Evolutionary conservation across 2,888 invertebrate genomes (phyloP).

Genomic region (Argyresthia goedartella): DNA sequence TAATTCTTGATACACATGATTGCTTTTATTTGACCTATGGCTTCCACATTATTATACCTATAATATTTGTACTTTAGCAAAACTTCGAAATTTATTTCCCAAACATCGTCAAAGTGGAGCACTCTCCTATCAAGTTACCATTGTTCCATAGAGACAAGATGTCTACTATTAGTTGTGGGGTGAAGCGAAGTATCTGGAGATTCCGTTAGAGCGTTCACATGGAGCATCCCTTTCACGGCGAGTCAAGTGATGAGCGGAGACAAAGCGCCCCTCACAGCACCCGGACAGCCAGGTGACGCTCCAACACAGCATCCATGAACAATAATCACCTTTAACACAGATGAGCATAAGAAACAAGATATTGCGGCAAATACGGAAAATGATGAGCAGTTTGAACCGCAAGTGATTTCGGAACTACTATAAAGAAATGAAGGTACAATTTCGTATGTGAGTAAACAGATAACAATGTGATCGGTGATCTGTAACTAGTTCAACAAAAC

Average conservation of each 20-base stretch:
- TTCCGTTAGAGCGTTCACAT: slow-evolving; percentile 55
- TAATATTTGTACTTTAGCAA: neutral
- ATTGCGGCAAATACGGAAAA: neutral
- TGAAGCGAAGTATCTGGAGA: slow-evolving; percentile 16
- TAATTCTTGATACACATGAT: no score
- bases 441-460: slow-evolving; percentile 28
- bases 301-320: slow-evolving; percentile 10
- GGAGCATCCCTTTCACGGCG: slow-evolving; percentile 59
- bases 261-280: slow-evolving; percentile 36
- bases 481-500: slow-evolving; percentile 44
- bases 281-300: slow-evolving; percentile 52
- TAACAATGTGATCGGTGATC: slow-evolving; percentile 57
- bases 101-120: slow-evolving; percentile 4
- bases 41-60: neutral
- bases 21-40: neutral
- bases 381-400: slow-evolving; percentile 14
- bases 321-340: slow-evolving; percentile 22
- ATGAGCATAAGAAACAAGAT: neutral
- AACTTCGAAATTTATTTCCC: neutral
- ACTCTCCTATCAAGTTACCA: slow-evolving; percentile 41
- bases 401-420: slow-evolving; percentile 33
- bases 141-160: slow-evolving; percentile 24
- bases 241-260: slow-evolving; percentile 56
- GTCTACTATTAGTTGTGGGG: slow-evolving; percentile 31
- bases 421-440: slow-evolving; percentile 23